Base-by-base conservation (phyloP, 2,888 invertebrate species). In the Monopis laevigella region DNA sequence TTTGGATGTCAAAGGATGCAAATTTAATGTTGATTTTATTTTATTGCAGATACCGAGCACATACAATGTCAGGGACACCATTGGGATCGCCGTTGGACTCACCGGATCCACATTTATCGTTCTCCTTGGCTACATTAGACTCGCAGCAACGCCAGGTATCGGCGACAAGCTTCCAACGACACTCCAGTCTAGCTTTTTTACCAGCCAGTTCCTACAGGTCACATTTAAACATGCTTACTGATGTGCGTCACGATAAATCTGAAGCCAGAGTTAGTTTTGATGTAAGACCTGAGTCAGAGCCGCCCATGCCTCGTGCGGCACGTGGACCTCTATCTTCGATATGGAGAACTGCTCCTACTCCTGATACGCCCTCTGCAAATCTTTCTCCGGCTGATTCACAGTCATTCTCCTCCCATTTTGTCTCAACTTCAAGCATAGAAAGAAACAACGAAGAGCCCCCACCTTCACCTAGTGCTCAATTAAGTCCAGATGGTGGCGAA, bases 71-170 rank as follows among this genome's bases (percentile, higher is more conserved):
- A 51, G 92, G 91, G 39, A 90, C 91, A 40, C 88, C 91, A 3
- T 82, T 89, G 44, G 90, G 90, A 50, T 92, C 91, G 46, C 92
- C 93, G n/a, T 74, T 92, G 62, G 92, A 93, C 65, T 91, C 90
- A 10, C 90, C 90, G 14, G 90, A 90, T 54, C 88, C 84, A 36
- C 86, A 82, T 52, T 66, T 86, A 48, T 86, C 86, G 46, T 86
- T 86, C 59, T 86, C 86, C 43, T 82, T 86, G 48, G 86, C 82
- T 24, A 87, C 87, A 8, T 52, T 82, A 58, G 81, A 82, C 60
- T 82, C 82, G 4, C 82, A 82, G 49, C 82, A 87, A 62, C 85
- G 86, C 54, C 86, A 85, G 73, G 84, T 85, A 75, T 87, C 87
- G 46, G 78, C 84, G 52, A 70, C 75, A 51, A 77, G 75, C 58